phyloP scores from a whole-genome alignment of 1,140 invertebrate species.

The Pollicipes pollicipes region DNA sequence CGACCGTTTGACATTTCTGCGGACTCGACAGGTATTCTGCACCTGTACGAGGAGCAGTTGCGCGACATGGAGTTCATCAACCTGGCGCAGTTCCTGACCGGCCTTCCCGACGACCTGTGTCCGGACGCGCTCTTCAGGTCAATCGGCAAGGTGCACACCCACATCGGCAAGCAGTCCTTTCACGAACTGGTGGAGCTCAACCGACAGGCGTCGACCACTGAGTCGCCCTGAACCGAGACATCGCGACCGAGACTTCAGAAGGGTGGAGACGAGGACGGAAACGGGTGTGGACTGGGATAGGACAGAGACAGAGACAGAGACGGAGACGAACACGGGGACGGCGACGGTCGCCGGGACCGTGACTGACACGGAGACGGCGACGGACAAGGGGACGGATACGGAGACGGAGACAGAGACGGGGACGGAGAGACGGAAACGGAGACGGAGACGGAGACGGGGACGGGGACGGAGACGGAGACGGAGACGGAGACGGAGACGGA shows the following conservation, averaged over 20 bases:
- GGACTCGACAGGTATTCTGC: slow-evolving; percentile 47
- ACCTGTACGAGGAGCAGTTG: slow-evolving; percentile 58
- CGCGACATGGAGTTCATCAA: slow-evolving; percentile 68
- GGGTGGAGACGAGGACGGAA: not conserved
- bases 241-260: no score
- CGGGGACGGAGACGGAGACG: no score
- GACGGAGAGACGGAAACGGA: no score
- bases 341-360: no score
- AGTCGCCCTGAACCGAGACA: not conserved
- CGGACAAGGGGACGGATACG: no score
- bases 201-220: not conserved
- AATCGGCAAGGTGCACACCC: slow-evolving; percentile 48
- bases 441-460: no score
- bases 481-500: no score
- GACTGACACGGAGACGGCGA: no score
- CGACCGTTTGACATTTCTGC: slow-evolving; percentile 8
- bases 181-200: slow-evolving; percentile 37
- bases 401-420: no score
- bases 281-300: no score
- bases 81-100: slow-evolving; percentile 67
- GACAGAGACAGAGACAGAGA: no score
- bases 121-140: slow-evolving; percentile 50
- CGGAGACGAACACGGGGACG: no score
- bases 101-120: slow-evolving; percentile 55
- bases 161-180: slow-evolving; percentile 46